A percentile compares a stretch with the other conserved stretches of the same genome.
These are phyloP conservation scores for Eilema depressum DNA, from an alignment of 2,888 invertebrate species.

Conservation along the genomic window DNA sequence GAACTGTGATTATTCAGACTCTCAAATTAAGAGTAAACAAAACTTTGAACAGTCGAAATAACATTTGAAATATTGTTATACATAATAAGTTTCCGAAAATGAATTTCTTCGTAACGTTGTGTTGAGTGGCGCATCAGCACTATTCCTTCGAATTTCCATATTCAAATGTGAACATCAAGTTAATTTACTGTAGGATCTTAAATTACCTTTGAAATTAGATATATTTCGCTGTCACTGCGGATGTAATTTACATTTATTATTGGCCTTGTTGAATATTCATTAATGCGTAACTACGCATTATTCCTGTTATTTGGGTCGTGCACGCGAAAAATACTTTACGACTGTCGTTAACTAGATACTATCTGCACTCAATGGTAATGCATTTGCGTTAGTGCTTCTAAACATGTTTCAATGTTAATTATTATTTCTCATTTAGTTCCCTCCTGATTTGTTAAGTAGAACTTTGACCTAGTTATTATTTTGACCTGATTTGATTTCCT, in stretches of 20 bases:
- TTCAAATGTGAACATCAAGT: constrained; percentile 66
- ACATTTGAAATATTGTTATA: neutral
- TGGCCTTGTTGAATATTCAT: constrained; percentile 69
- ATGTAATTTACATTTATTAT: constrained; percentile 73
- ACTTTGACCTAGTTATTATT: neutral
- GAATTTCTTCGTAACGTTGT: constrained; percentile 30
- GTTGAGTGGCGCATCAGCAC: constrained; percentile 39
- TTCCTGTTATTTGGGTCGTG: constrained; percentile 41
- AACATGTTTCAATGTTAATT: constrained; percentile 26
- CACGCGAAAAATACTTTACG: constrained; percentile 53
- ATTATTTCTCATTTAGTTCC: constrained; percentile 8
- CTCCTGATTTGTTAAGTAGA: neutral
- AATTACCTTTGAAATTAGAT: constrained; percentile 73
- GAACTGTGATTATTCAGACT: constrained; percentile 1
- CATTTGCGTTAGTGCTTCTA: constrained; percentile 16
- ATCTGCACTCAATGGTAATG: constrained; percentile 44
- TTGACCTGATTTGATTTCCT: neutral
- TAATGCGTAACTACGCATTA: constrained; percentile 45
- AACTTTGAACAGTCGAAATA: constrained; percentile 4
- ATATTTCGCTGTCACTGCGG: constrained; percentile 69
- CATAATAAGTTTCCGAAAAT: constrained; percentile 13
- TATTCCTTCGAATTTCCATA: constrained; percentile 60
- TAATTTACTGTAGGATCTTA: constrained; percentile 68
- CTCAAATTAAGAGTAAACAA: neutral
- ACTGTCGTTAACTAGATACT: constrained; percentile 46